Conservation (phyloP, 2,113 vertebrate species). For the Phaethon lepturus region DNA sequence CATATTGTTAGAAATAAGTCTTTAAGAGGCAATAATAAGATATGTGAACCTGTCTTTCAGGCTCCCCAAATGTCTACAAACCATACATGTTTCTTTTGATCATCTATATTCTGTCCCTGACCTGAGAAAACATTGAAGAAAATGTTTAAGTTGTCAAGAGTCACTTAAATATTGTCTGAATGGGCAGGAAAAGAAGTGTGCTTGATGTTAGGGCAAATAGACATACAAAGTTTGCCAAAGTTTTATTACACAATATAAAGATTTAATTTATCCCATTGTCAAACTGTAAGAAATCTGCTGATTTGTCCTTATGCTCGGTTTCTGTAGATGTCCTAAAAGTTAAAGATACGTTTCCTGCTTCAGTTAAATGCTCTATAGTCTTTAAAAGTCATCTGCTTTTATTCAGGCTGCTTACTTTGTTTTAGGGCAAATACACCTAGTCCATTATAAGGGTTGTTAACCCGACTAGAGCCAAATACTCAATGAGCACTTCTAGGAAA, state of each 20-base stretch:
- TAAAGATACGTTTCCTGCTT: background rate
- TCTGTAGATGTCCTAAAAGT: background rate
- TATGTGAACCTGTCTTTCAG: background rate
- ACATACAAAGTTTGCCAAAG: background rate
- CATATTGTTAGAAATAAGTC: background rate
- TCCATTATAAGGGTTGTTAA: background rate
- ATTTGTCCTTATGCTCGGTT: background rate
- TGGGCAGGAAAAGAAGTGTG: background rate
- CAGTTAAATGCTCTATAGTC: background rate
- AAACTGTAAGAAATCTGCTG: background rate
- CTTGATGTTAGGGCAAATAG: background rate
- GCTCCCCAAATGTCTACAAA: background rate
- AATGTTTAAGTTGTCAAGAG: background rate
- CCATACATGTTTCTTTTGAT: background rate
- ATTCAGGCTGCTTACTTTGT: background rate
- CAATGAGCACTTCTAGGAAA: background rate
- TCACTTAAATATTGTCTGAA: background rate
- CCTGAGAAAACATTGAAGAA: background rate
- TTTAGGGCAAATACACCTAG: conserved; percentile 1
- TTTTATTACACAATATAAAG: background rate
- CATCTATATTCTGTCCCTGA: background rate
- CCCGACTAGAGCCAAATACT: background rate
- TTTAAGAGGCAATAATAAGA: background rate
- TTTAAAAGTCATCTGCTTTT: background rate
- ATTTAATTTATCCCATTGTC: background rate